Conservation (phyloP, 2,797 vertebrate species). For the Sebastes minor region DNA sequence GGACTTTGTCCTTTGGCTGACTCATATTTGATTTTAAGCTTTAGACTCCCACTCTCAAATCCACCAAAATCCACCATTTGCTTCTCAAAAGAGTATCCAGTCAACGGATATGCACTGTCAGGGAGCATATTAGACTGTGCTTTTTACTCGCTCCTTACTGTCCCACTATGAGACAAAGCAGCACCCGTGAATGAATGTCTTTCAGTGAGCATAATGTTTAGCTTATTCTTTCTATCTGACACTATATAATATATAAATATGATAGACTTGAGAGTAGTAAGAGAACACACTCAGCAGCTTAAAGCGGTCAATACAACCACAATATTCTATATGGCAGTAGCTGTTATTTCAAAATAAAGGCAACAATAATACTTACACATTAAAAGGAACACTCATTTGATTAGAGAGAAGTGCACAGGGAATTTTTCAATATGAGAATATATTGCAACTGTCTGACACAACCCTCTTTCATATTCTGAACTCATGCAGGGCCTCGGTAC, state of each 20-base stretch:
- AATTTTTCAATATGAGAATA: constrained; percentile 43
- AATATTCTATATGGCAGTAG: constrained; percentile 47
- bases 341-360: constrained; percentile 47
- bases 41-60: constrained; percentile 32
- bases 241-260: constrained; percentile 39
- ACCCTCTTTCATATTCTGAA: constrained; percentile 41
- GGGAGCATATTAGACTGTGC: constrained; percentile 46
- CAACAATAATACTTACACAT: constrained; percentile 41
- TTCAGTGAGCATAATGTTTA: constrained; percentile 42
- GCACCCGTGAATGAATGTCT: constrained; percentile 72
- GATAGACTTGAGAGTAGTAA: constrained; percentile 40
- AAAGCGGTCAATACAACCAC: constrained; percentile 48
- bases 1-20: constrained; percentile 47
- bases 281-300: constrained; percentile 41
- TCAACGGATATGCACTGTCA: constrained; percentile 44
- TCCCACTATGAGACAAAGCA: constrained; percentile 78
- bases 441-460: constrained; percentile 37
- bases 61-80: constrained; percentile 12
- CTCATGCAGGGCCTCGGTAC: constrained; percentile 51
- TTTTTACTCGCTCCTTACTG: constrained; percentile 56
- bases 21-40: constrained; percentile 27
- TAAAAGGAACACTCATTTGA: constrained; percentile 36
- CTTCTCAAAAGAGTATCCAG: constrained; percentile 35
- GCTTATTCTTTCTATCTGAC: constrained; percentile 48
- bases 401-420: constrained; percentile 11